Evolutionary conservation across 2,113 vertebrate species (phyloP).

Genomic region (Grus americana): DNA sequence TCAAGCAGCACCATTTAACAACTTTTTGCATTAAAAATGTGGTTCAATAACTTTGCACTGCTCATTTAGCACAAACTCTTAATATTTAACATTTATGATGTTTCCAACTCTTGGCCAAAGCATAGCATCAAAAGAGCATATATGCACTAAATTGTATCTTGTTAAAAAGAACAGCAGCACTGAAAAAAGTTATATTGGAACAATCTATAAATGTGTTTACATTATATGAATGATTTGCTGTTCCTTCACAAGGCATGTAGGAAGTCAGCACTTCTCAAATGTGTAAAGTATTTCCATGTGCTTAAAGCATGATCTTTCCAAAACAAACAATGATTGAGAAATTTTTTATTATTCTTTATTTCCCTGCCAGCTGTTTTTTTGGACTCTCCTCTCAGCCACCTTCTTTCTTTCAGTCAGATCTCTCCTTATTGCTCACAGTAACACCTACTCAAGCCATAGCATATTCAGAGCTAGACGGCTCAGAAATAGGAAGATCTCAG

Average conservation of each 20-base stretch:
- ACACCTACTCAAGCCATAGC: constrained; percentile 60
- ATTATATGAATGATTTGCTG: constrained; percentile 72
- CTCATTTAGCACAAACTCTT: background rate
- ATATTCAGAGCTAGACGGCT: background rate
- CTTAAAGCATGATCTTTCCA: constrained; percentile 71
- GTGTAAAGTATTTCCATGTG: constrained; percentile 80
- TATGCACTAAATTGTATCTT: constrained; percentile 26
- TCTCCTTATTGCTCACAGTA: constrained; percentile 61
- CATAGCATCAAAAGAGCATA: constrained; percentile 28
- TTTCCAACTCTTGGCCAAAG: constrained; percentile 28
- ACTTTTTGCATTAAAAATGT: background rate
- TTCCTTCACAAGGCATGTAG: constrained; percentile 73
- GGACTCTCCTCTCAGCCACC: constrained; percentile 51
- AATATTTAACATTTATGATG: background rate
- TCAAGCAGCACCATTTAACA: background rate
- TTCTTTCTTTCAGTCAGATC: constrained; percentile 63
- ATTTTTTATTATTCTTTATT: constrained; percentile 69
- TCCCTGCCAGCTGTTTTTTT: constrained; percentile 64
- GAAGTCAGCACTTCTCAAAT: constrained; percentile 73
- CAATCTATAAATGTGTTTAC: constrained; percentile 71
- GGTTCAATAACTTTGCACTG: background rate
- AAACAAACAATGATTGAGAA: constrained; percentile 74
- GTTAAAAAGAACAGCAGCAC: constrained; percentile 49
- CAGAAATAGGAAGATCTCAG: background rate
- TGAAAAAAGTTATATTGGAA: constrained; percentile 62